Percentiles rank a stretch among this genome's conserved stretches.
Evolutionary conservation across 2,113 vertebrate species (phyloP).

Genomic region (Carollia perspicillata): DNA sequence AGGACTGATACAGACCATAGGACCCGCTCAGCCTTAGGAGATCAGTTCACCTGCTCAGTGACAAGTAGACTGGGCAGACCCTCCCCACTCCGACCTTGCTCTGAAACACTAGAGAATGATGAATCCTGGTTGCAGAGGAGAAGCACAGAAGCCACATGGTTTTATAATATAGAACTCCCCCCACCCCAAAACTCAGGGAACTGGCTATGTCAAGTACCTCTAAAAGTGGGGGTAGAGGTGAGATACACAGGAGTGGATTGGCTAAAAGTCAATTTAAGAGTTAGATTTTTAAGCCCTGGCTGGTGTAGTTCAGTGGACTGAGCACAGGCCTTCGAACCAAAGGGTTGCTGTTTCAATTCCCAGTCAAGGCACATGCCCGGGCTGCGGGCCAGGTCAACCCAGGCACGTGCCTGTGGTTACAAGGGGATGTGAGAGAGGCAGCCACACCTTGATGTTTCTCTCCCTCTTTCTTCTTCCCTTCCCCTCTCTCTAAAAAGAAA

Average conservation of each 20-base stretch:
- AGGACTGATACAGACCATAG: not conserved
- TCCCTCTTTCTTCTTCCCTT: no score
- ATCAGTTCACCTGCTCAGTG: not conserved
- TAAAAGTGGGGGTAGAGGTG: not conserved
- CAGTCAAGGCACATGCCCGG: no score
- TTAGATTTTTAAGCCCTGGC: not conserved
- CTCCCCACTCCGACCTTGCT: not conserved
- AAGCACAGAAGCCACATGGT: not conserved
- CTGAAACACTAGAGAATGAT: not conserved
- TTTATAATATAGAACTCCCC: not conserved
- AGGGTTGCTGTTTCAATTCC: no score
- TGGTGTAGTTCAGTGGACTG: no score
- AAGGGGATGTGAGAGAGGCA: no score
- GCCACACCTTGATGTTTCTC: no score
- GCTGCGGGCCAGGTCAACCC: no score
- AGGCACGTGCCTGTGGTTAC: no score
- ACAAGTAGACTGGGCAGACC: not conserved
- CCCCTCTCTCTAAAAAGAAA: no score
- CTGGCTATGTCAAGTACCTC: not conserved
- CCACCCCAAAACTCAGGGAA: not conserved
- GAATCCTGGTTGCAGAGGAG: not conserved
- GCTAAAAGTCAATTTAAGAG: not conserved
- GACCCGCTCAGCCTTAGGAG: not conserved
- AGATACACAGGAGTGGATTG: not conserved
- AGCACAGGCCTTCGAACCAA: no score